Evolutionary conservation across 92 coral and sea anemone species (phyloP), one percentile per base, ranked within the genome.

Genomic region (Epizoanthus stellaris): DNA sequence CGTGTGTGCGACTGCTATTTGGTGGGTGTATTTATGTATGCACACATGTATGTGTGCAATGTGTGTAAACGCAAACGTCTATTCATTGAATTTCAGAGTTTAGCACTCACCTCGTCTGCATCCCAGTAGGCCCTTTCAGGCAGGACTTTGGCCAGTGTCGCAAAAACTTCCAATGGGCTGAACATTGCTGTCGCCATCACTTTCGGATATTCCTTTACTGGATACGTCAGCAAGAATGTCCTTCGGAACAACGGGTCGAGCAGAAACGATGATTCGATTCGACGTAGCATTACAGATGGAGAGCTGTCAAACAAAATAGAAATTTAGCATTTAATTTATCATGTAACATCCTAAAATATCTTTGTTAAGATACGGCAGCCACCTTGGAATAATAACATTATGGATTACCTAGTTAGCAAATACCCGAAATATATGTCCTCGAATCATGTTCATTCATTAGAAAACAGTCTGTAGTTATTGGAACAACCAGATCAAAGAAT

Each of bases 241-340:
- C 76, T 70, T 34, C 12, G 23, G 70, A 64, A 64, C 70, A 64
- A 64, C 23, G 70, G 83, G 38, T 79, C 83, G 69, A 79, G 83
- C 11, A 57, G 54, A 65, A 79, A 79, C 34, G 21, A 79, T 17
- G 83, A 52, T 15, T 16, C 36, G 10, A 79, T 79, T 61, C 38
- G 72, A 19, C 17, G 21, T 61, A 79, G 56, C 72, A 79, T 61
- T 42, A 23, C 14, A 61, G 7, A 39, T 79, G 83, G 83, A 38
- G 70, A 61, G 25, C 83, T 79, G 83, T 74, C n/a, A 53, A 74
- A 74, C 21, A 43, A 0, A 74, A 74, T 10, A 52, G 5, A 21
- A 25, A 25, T 2, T 3, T 74, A 20, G 2, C 25, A 70, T 47
- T 47, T 6, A 47, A 47, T 8, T 47, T 47, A 47, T 4, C 54